Conservation (phyloP, 2,797 vertebrate genomes). For the Zalophus californianus region DNA sequence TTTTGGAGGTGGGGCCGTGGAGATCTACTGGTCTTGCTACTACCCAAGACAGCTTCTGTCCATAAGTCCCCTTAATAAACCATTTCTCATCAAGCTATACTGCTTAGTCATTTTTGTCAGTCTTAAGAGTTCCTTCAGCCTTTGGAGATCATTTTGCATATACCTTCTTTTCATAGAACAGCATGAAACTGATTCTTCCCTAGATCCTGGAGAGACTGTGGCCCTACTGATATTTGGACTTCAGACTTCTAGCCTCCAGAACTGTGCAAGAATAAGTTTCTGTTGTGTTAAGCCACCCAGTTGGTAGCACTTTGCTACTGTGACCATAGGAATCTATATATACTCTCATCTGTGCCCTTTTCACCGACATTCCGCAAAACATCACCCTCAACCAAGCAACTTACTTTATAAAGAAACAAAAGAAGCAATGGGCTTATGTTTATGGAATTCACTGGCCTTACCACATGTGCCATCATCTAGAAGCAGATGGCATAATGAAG, state of each 20-base stretch:
- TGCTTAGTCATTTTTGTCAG: background rate
- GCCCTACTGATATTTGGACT: background rate
- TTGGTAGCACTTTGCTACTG: background rate
- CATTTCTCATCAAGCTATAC: background rate
- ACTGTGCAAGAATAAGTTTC: background rate
- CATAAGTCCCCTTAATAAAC: background rate
- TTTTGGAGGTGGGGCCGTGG: background rate
- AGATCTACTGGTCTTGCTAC: background rate
- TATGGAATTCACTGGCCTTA: background rate
- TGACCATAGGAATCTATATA: background rate
- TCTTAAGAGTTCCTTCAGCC: background rate
- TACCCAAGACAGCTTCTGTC: background rate
- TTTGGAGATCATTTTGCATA: background rate
- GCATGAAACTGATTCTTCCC: background rate
- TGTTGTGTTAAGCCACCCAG: background rate
- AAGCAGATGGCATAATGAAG: background rate
- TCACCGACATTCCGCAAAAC: background rate
- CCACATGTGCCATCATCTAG: background rate
- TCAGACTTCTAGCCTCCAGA: background rate
- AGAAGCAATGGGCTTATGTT: background rate
- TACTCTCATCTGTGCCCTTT: background rate
- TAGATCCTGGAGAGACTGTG: background rate
- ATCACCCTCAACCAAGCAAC: background rate
- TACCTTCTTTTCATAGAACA: background rate
- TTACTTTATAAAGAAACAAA: slow-evolving; percentile 4